These are phyloP conservation scores for Verasper variegatus DNA, from an alignment of 2,113 vertebrate genomes.

Conservation along the genomic window DNA sequence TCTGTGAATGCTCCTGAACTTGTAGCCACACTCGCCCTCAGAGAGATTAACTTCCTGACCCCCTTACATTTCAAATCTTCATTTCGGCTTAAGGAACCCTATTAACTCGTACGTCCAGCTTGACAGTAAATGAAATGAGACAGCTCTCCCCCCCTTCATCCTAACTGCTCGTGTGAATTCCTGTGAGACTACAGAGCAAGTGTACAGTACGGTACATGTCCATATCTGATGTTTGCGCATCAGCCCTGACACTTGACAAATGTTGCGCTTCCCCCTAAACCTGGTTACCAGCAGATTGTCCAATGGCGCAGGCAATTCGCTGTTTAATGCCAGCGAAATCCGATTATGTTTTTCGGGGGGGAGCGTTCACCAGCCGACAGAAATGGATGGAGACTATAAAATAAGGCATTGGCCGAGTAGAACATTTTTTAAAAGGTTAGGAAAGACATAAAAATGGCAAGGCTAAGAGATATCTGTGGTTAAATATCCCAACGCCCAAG, in stretches of 20 bases:
- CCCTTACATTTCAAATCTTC: constrained; percentile 34
- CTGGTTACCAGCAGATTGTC: constrained; percentile 74
- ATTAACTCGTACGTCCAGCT: constrained; percentile 51
- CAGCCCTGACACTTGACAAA: constrained; percentile 80
- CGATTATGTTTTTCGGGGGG: constrained; percentile 76
- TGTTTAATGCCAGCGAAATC: constrained; percentile 79
- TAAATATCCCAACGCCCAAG: constrained; percentile 60
- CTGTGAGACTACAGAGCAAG: constrained; percentile 37
- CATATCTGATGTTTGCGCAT: constrained; percentile 60
- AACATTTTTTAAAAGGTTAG: constrained; percentile 76
- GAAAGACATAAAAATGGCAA: constrained; percentile 69
- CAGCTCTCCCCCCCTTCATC: constrained; percentile 10
- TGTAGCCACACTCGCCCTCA: constrained; percentile 14
- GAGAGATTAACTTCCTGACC: constrained; percentile 32
- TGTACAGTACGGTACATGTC: constrained; percentile 44
- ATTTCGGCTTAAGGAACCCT: constrained; percentile 59
- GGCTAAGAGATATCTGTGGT: constrained; percentile 60
- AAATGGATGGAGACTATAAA: constrained; percentile 81
- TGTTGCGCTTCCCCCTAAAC: constrained; percentile 68
- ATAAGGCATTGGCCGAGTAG: constrained; percentile 50
- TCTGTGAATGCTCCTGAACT: constrained; percentile 2
- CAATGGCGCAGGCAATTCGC: constrained; percentile 71
- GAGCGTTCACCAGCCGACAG: constrained; percentile 61
- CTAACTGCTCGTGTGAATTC: constrained; percentile 49
- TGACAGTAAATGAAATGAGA: constrained; percentile 68